Evolutionary conservation across 2,113 vertebrate species (phyloP).

Genomic region (Amblyornis subalaris): DNA sequence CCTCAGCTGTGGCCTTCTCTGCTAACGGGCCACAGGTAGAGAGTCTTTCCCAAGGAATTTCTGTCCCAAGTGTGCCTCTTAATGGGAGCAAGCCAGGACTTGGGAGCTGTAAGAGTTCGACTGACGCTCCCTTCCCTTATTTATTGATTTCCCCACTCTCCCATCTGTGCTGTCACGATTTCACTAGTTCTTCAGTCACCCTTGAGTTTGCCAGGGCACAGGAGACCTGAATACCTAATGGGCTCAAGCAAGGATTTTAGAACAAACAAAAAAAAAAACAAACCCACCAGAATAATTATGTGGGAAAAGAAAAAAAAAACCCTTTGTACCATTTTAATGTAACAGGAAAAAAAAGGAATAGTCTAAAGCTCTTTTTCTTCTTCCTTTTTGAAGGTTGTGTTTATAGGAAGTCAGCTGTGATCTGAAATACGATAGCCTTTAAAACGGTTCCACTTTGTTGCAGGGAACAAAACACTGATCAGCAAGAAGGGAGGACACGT

Average conservation of each 20-base stretch:
- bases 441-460: background rate
- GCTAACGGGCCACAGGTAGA: background rate
- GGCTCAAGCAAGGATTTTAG: background rate
- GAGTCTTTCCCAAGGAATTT: background rate
- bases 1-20: background rate
- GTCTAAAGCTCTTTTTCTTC: background rate
- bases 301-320: background rate
- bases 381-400: background rate
- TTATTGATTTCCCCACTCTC: background rate
- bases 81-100: background rate
- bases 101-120: background rate
- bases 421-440: background rate
- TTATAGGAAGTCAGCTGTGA: background rate
- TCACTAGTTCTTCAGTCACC: background rate
- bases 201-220: background rate
- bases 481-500: background rate
- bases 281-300: background rate
- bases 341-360: background rate
- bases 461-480: background rate
- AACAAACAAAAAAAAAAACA: background rate
- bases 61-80: background rate
- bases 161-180: background rate
- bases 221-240: slow-evolving; percentile 26
- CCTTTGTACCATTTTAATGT: background rate
- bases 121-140: background rate